phyloP scores from a whole-genome alignment of 2,113 vertebrate genomes.

The Crypturellus undulatus region DNA sequence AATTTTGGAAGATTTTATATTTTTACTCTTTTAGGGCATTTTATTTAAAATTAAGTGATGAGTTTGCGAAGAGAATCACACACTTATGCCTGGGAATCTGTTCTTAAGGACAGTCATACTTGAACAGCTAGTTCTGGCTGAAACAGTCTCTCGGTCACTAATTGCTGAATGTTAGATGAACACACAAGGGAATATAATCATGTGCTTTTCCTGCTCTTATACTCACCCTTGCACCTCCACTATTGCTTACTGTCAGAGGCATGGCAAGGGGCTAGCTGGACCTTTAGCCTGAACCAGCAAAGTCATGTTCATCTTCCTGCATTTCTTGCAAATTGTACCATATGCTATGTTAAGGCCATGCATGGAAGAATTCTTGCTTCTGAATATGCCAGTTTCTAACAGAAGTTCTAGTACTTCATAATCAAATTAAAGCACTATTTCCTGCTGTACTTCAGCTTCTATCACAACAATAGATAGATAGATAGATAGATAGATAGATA shows the following conservation, averaged over 20 bases:
- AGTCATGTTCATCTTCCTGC: neutral
- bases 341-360: neutral
- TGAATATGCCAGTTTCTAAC: neutral
- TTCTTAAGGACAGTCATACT: neutral
- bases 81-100: neutral
- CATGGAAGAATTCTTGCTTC: neutral
- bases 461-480: too few species aligned
- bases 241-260: neutral
- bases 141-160: neutral
- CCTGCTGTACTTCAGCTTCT: neutral
- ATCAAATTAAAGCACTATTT: neutral
- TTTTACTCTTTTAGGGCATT: neutral
- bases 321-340: neutral
- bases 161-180: neutral
- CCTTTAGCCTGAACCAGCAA: rapidly evolving
- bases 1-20: neutral
- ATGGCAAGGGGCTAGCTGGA: neutral
- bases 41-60: neutral
- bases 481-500: too few species aligned
- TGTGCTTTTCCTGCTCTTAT: neutral
- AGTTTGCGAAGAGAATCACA: neutral
- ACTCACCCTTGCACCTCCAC: neutral
- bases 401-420: neutral
- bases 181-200: neutral
- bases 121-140: neutral